These are phyloP conservation scores for Drosophila persimilis DNA, from an alignment of 1,140 invertebrate species.

Conservation along the genomic window DNA sequence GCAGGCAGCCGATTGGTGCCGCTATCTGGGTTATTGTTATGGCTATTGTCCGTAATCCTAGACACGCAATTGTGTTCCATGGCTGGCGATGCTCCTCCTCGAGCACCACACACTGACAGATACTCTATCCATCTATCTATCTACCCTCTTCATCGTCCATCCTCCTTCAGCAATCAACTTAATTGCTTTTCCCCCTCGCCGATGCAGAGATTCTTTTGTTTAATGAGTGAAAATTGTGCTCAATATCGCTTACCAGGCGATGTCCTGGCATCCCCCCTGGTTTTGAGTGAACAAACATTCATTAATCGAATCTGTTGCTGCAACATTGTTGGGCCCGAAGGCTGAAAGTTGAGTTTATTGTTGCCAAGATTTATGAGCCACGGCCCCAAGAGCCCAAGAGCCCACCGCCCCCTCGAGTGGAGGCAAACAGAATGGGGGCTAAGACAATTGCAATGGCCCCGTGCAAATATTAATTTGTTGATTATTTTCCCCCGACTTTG, in stretches of 20 bases:
- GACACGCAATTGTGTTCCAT: constrained; percentile 37
- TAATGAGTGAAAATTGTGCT: constrained; percentile 65
- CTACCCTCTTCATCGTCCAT: not conserved
- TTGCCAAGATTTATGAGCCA: constrained; percentile 70
- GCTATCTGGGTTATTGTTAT: constrained; percentile 51
- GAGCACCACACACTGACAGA: constrained; percentile 20
- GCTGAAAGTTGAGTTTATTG: constrained; percentile 63
- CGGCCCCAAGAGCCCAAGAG: constrained; percentile 25
- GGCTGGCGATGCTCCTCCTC: not conserved
- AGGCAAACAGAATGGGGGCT: constrained; percentile 14
- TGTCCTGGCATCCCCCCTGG: constrained; percentile 1
- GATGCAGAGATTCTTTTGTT: constrained; percentile 51
- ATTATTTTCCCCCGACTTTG: constrained; percentile 34
- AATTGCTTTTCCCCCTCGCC: constrained; percentile 56
- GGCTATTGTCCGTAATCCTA: constrained; percentile 55
- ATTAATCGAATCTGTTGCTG: constrained; percentile 78
- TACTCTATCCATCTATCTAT: not conserved
- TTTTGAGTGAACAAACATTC: constrained; percentile 65
- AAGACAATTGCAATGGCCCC: constrained; percentile 25
- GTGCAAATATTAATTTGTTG: constrained; percentile 77
- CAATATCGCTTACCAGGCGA: constrained; percentile 51
- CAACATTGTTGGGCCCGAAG: constrained; percentile 13
- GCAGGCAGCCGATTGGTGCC: constrained; percentile 29
- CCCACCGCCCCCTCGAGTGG: not conserved
- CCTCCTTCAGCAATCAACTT: constrained; percentile 70